Conservation (phyloP, 1,140 invertebrate species). For the Armadillidium nasatum region DNA sequence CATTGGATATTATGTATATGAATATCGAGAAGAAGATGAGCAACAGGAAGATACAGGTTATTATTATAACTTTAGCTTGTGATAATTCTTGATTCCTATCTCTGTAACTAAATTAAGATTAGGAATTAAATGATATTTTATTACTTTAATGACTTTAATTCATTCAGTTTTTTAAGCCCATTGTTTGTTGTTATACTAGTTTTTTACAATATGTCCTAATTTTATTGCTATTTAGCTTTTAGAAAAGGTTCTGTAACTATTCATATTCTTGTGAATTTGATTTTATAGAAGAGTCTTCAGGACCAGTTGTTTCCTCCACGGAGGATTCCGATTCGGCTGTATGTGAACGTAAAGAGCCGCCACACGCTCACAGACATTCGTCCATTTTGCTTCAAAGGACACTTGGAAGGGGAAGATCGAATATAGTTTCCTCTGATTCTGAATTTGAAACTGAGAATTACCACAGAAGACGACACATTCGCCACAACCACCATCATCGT, state of each 20-base stretch:
- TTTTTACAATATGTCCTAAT: too few relatives aligned
- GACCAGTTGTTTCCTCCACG: slow-evolving; percentile 35
- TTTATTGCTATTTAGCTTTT: too few relatives aligned
- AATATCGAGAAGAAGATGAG: slow-evolving; percentile 36
- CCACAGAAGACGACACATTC: slow-evolving; percentile 29
- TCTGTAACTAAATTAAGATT: too few relatives aligned
- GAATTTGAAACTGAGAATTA: slow-evolving; percentile 39
- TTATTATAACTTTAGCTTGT: background rate
- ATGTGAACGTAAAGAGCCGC: slow-evolving; percentile 21
- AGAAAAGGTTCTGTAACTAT: too few relatives aligned
- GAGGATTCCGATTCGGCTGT: slow-evolving; percentile 38
- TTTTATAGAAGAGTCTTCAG: slow-evolving; percentile 33
- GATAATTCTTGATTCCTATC: background rate
- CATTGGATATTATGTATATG: slow-evolving; percentile 40
- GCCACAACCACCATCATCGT: slow-evolving; percentile 35
- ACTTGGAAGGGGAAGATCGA: slow-evolving; percentile 32
- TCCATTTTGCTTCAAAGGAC: slow-evolving; percentile 33
- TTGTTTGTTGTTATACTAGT: too few relatives aligned
- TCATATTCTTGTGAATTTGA: too few relatives aligned
- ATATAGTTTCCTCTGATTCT: slow-evolving; percentile 39
- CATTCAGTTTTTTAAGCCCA: too few relatives aligned
- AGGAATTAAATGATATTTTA: too few relatives aligned
- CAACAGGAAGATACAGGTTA: slow-evolving; percentile 31
- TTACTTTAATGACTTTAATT: too few relatives aligned
- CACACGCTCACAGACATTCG: slow-evolving; percentile 36